Percentiles rank a stretch among this genome's conserved stretches.
These are phyloP conservation scores for Eupithecia subfuscata DNA, from an alignment of 2,888 invertebrate species.

Conservation along the genomic window DNA sequence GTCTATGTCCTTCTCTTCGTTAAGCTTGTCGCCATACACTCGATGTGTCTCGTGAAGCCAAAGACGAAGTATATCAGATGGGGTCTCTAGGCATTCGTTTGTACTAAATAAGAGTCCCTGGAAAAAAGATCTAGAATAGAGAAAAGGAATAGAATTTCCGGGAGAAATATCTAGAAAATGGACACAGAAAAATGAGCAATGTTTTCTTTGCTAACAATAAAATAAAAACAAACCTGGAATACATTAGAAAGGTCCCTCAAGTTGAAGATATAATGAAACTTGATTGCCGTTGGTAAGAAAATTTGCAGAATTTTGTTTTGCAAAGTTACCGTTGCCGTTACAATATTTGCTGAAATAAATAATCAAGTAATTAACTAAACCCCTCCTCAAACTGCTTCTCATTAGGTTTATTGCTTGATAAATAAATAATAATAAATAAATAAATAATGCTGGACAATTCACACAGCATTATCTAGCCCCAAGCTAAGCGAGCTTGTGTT, in stretches of 20 bases:
- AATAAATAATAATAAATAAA: too few species aligned
- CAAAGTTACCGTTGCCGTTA: conserved; percentile 91
- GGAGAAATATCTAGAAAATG: not conserved
- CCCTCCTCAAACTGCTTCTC: not conserved
- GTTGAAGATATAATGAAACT: conserved; percentile 98
- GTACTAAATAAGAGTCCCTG: conserved; percentile 96
- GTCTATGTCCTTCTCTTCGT: conserved; percentile 96
- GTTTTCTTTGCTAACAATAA: not conserved
- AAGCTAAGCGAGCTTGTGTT: too few species aligned
- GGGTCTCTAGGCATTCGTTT: conserved; percentile 91
- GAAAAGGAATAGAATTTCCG: not conserved
- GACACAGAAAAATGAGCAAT: not conserved
- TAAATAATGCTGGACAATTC: too few species aligned
- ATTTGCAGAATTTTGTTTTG: conserved; percentile 94
- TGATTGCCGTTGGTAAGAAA: conserved; percentile 97
- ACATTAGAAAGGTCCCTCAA: conserved; percentile 97
- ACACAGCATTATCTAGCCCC: too few species aligned
- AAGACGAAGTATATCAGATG: conserved; percentile 92
- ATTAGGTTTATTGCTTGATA: too few species aligned
- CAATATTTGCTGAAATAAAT: conserved; percentile 84
- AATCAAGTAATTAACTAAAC: not conserved
- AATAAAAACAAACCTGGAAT: conserved; percentile 87
- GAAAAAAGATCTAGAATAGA: conserved; percentile 18
- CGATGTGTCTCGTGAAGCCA: conserved; percentile 98
- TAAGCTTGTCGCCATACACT: conserved; percentile 97